Percentiles rank a stretch among this genome's conserved stretches.
Evolutionary conservation across 2,113 vertebrate genomes (phyloP).

Genomic region (Clupea harengus): DNA sequence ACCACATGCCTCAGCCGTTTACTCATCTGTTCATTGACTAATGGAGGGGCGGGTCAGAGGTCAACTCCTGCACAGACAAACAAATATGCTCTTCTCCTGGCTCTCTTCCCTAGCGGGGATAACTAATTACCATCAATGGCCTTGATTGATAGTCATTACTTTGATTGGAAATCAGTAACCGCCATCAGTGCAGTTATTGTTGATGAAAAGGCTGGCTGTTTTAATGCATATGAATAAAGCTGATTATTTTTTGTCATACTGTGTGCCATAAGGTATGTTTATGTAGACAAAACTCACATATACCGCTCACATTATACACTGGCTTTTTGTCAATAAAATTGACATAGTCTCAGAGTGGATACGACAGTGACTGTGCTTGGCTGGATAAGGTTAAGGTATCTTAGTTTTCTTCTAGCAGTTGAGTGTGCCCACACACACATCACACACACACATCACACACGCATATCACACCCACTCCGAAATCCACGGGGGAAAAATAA

Average conservation of each 20-base stretch:
- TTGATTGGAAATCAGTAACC: background rate
- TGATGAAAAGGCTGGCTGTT: background rate
- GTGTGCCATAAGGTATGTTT: background rate
- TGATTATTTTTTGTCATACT: background rate
- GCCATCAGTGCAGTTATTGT: background rate
- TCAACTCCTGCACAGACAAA: constrained; percentile 38
- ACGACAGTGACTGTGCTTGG: background rate
- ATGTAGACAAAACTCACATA: background rate
- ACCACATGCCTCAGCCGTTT: constrained; percentile 65
- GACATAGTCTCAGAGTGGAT: background rate
- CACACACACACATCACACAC: background rate
- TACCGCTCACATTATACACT: background rate
- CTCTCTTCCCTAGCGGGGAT: background rate
- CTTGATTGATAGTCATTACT: background rate
- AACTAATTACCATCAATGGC: background rate
- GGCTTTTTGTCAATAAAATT: background rate
- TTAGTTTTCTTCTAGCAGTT: constrained; percentile 37
- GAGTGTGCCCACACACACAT: constrained; percentile 24
- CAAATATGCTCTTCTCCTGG: background rate
- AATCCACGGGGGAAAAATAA: constrained; percentile 37
- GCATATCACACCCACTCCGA: background rate
- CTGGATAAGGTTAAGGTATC: background rate
- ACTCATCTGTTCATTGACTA: constrained; percentile 72
- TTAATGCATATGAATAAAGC: background rate
- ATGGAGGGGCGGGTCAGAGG: constrained; percentile 65